Conservation (phyloP, 2,888 invertebrate genomes). For the Trisateles emortualis region DNA sequence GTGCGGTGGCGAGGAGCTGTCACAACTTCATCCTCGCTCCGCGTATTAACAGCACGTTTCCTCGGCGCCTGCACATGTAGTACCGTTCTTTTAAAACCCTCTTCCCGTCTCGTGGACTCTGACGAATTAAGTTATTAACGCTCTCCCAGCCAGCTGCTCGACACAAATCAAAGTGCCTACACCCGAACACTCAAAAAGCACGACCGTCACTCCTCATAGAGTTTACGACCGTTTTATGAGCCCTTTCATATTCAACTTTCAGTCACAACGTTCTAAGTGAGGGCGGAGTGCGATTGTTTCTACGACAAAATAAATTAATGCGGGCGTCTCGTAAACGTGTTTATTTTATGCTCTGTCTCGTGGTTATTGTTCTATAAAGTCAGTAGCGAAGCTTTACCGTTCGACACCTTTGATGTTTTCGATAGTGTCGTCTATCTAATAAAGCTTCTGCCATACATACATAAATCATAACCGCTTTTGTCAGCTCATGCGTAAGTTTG, state of each 20-base stretch:
- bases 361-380: slow-evolving; percentile 78
- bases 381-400: slow-evolving; percentile 57
- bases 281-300: slow-evolving; percentile 74
- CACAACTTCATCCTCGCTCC: slow-evolving; percentile 66
- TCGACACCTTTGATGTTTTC: slow-evolving; percentile 72
- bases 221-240: slow-evolving; percentile 82
- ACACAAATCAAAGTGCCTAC: slow-evolving; percentile 84
- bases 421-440: slow-evolving; percentile 56
- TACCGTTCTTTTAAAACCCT: slow-evolving; percentile 72
- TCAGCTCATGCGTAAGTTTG: slow-evolving; percentile 59
- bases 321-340: slow-evolving; percentile 72
- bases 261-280: slow-evolving; percentile 61
- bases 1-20: slow-evolving; percentile 50
- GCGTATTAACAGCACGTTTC: slow-evolving; percentile 69
- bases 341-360: slow-evolving; percentile 68
- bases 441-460: slow-evolving; percentile 56
- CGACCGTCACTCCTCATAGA: slow-evolving; percentile 68
- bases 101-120: slow-evolving; percentile 79
- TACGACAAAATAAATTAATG: slow-evolving; percentile 80
- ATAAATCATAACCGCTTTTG: slow-evolving; percentile 65
- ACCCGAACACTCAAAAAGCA: slow-evolving; percentile 70
- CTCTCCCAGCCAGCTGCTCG: slow-evolving; percentile 79
- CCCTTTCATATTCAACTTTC: slow-evolving; percentile 81
- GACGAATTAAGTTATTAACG: slow-evolving; percentile 87
- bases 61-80: slow-evolving; percentile 77